Conservation (phyloP, 2,888 invertebrate species). For the Tipula helvola region DNA sequence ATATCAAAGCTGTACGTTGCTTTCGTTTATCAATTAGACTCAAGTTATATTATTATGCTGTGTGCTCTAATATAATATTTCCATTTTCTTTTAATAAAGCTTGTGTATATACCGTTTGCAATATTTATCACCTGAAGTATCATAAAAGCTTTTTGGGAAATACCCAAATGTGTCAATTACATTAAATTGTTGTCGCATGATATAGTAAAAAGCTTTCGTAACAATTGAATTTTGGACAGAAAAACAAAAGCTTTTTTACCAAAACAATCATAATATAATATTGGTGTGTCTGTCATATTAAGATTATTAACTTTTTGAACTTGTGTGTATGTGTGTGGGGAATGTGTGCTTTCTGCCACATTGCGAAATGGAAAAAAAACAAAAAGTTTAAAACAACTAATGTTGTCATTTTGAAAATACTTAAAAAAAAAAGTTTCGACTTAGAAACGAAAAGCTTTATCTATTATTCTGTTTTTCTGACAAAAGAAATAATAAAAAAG, state of each 20-base stretch:
- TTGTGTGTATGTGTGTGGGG: neutral
- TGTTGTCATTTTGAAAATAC: too few relatives aligned
- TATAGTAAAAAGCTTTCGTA: neutral
- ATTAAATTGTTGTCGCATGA: neutral
- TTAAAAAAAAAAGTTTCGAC: too few relatives aligned
- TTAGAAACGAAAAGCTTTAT: neutral
- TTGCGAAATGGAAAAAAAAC: neutral
- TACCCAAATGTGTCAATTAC: neutral
- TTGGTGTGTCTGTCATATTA: neutral
- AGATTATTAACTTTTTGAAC: neutral
- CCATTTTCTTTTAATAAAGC: neutral
- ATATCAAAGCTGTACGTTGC: neutral
- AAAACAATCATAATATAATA: neutral
- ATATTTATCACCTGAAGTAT: neutral
- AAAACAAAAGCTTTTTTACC: neutral
- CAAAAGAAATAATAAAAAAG: neutral
- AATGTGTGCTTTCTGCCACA: neutral
- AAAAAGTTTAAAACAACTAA: neutral
- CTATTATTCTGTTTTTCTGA: neutral
- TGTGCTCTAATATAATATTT: neutral
- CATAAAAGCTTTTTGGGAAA: neutral
- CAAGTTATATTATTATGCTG: neutral
- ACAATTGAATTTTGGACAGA: neutral
- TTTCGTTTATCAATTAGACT: neutral
- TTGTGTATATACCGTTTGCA: neutral